Base-by-base conservation (phyloP, 1,140 invertebrate genomes). In the Paraescarpia echinospica region DNA sequence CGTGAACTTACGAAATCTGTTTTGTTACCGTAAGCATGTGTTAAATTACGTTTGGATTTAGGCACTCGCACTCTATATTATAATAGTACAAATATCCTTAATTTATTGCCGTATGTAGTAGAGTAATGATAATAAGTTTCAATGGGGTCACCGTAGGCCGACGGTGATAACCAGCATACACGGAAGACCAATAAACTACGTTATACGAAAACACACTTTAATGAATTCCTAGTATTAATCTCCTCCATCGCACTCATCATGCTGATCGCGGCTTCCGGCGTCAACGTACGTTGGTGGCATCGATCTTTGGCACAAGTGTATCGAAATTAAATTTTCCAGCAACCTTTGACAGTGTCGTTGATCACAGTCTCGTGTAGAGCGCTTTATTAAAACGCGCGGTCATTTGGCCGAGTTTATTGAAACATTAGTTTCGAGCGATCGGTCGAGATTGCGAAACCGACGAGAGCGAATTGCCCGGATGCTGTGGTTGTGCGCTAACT, bases 381-480 rank as follows among this genome's bases (percentile, higher is more conserved):
- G 59, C 59, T 77, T 77, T 77, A 77, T 77, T 77, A 77, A 77
- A 77, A 77, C 59, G 59, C 18, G 18, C 59, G 59, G 59, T 77
- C 59, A 77, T 77, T 77, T 77, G 41, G 59, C 59, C 59, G 59
- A 77, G 59, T 77, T 77, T 77, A 77, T 77, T 77, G 59, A 77
- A 77, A 77, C 59, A 77, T 77, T 77, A 77, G 59, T 77, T 77
- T 77, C 59, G 59, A 77, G 59, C 27, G 27, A 4, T 27, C 59
- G 59, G 18, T 77, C 59, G 59, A 27, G 59, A 77, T 77, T 77
- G 59, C 59, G 59, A 77, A 77, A 77, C 59, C 8, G 1, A 77
- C 18, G 59, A 27, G 59, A 77, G 59, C 22, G 59, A 77, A 77
- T 77, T 27, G 59, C 22, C 48, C 59, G 59, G 22, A 77, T 77